Conservation (phyloP, 2,797 vertebrate genomes). For the Coluber constrictor region DNA sequence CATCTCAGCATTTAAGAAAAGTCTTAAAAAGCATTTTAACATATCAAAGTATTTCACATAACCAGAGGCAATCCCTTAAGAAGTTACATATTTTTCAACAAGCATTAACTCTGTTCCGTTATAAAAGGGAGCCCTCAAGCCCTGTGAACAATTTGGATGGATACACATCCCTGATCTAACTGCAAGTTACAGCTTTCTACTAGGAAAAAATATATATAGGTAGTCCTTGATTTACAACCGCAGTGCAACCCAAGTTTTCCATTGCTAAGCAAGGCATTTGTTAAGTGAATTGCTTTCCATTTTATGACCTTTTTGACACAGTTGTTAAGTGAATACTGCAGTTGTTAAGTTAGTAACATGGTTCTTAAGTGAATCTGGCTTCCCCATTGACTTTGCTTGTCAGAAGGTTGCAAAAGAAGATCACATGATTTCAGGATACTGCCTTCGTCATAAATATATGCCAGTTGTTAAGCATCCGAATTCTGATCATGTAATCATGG, state of each 20-base stretch:
- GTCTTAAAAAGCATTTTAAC: conserved; percentile 8
- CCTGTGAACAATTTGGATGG: conserved; percentile 27
- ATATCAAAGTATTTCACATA: conserved; percentile 15
- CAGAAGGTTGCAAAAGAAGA: neutral
- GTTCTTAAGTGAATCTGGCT: neutral
- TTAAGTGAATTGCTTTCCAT: neutral
- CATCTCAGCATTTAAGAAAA: neutral
- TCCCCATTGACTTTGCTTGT: neutral
- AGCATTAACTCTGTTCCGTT: conserved; percentile 32
- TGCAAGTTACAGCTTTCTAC: conserved; percentile 52
- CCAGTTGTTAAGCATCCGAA: neutral
- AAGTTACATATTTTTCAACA: conserved; percentile 33
- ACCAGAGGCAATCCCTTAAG: conserved; percentile 22
- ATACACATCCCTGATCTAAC: conserved; percentile 42
- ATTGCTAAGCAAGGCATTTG: neutral
- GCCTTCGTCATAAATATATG: neutral
- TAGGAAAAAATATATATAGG: neutral
- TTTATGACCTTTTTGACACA: neutral
- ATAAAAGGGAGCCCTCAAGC: conserved; percentile 17
- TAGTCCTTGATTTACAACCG: neutral
- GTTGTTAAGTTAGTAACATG: neutral
- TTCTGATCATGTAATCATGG: neutral
- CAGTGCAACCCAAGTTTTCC: neutral
- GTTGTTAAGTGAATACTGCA: neutral
- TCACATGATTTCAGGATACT: neutral